Percentiles rank a stretch among this genome's conserved stretches.
Evolutionary conservation across 2,113 vertebrate genomes (phyloP).

Genomic region (Apus apus): DNA sequence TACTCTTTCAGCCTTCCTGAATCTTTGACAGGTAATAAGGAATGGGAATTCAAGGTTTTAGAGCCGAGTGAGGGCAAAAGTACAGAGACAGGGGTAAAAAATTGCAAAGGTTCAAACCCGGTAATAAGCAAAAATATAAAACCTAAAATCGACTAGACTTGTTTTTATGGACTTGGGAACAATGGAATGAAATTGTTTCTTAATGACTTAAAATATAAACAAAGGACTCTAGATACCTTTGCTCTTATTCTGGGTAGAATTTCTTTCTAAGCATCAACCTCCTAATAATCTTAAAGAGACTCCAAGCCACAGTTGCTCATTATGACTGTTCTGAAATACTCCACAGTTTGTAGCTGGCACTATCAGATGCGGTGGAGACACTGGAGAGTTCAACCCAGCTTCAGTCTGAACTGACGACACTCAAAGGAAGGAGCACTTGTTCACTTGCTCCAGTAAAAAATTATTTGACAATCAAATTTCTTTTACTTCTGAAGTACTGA

Average conservation of each 20-base stretch:
- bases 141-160: neutral
- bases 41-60: neutral
- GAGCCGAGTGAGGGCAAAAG: neutral
- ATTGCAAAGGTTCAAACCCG: neutral
- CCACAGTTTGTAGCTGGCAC: neutral
- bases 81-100: neutral
- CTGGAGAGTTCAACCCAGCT: neutral
- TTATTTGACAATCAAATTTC: neutral
- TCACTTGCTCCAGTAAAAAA: neutral
- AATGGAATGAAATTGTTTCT: neutral
- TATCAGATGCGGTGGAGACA: neutral
- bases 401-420: neutral
- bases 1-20: neutral
- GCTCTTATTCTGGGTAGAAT: neutral
- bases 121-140: neutral
- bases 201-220: neutral
- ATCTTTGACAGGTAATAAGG: neutral
- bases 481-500: neutral
- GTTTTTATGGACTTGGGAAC: neutral
- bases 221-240: neutral
- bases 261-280: neutral
- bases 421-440: neutral
- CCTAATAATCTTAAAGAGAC: neutral
- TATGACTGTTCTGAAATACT: neutral
- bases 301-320: neutral